Evolutionary conservation across 2,888 invertebrate species (phyloP).

Genomic region (Ichneumoninae sp.): DNA sequence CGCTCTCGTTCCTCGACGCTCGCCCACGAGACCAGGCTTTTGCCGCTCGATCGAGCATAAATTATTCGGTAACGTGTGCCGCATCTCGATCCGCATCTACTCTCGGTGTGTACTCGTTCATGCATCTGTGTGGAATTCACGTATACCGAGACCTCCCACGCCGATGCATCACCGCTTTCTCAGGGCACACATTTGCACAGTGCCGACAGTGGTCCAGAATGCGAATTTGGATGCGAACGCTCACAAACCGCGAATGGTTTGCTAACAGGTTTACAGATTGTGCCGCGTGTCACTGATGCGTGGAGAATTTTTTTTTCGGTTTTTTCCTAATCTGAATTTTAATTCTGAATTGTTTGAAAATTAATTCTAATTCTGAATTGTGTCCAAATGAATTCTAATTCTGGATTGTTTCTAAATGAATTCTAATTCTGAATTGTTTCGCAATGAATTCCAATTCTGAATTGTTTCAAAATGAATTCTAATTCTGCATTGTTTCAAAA

Average conservation of each 20-base stretch:
- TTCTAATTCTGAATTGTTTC: too few species aligned
- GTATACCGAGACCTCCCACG: background rate
- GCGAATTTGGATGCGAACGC: slow-evolving; percentile 1
- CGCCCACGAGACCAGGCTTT: slow-evolving; percentile 34
- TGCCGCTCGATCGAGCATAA: slow-evolving; percentile 61
- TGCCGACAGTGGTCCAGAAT: slow-evolving; percentile 8
- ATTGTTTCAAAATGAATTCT: too few species aligned
- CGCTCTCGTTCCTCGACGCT: slow-evolving; percentile 44
- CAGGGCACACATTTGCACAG: slow-evolving; percentile 32
- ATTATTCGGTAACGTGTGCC: slow-evolving; percentile 40
- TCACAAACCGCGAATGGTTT: background rate
- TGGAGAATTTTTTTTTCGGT: background rate
- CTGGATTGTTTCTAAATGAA: too few species aligned
- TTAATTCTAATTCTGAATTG: too few species aligned
- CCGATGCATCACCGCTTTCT: slow-evolving; percentile 51
- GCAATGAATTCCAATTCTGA: too few species aligned
- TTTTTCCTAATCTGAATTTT: background rate
- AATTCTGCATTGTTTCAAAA: too few species aligned
- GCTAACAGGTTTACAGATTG: background rate
- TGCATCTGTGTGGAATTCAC: slow-evolving; percentile 36
- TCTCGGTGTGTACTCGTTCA: slow-evolving; percentile 21
- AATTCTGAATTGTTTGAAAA: too few species aligned
- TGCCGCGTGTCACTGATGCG: background rate
- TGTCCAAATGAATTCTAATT: too few species aligned
- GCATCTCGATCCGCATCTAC: slow-evolving; percentile 15